Base-by-base conservation (phyloP, 2,888 invertebrate species). In the Matsumyia berberina region DNA sequence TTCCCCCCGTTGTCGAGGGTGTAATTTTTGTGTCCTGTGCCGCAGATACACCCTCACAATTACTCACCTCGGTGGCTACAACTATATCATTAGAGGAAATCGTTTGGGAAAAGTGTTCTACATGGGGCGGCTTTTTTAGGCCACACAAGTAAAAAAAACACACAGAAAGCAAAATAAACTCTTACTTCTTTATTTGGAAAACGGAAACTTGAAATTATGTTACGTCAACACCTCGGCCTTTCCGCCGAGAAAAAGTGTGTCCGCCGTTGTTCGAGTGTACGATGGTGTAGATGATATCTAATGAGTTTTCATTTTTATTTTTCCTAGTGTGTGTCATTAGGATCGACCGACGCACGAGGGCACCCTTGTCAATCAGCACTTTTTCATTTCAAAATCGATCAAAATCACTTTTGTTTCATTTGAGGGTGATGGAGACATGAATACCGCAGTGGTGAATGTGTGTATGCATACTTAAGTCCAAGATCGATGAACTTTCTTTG, bases 11-110 rank as follows among this genome's bases (percentile, higher is more conserved):
- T 73, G 37, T 79, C 33, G 66, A 73, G 79, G 80, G 80, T 80
- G 85, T 85, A 74, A 74, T 70, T 74, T 74, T 74, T 58, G 69
- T 85, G 79, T 80, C 80, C 85, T 79, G 74, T 85, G 74, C 80
- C 70, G 29, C 74, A 74, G 70, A 79, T 76, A 80, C 85, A 80
- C 85, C 85, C 85, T 76, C 74, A 64, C 80, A 85, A 85, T 85
- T 85, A 85, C 85, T 76, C 74, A 85, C 74, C 49, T 85, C 73
- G 60, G 9, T 74, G 69, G 55, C 58, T 85, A 80, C 80, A 85
- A 85, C 85, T 85, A 85, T 80, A 85, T 85, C 85, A 85, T 85
- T 85, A 85, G 67, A 77, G 44, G 51, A 83, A 83, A 83, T 79
- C 60, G 79, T 73, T 78, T 79, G 78, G 78, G 79, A 73, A 83